Percentiles rank a stretch among this genome's conserved stretches.
Evolutionary conservation across 2,888 invertebrate genomes (phyloP).

Genomic region (Loripinus fragilis): DNA sequence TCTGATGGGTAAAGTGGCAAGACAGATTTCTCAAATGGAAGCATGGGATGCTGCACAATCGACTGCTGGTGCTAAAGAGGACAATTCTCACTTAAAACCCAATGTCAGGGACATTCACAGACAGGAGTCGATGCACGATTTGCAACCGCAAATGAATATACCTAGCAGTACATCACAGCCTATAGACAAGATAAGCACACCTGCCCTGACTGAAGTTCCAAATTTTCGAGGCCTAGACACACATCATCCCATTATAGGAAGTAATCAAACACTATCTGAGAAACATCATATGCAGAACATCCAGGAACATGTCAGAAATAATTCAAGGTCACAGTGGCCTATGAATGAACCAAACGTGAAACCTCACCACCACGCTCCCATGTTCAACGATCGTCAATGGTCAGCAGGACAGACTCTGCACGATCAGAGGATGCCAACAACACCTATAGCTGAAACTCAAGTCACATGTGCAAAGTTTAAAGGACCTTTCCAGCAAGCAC

Average conservation of each 20-base stretch:
- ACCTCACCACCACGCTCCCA: background rate
- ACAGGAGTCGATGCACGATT: background rate
- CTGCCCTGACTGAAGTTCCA: background rate
- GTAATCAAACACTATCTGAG: background rate
- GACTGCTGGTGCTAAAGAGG: too few relatives aligned
- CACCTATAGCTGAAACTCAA: background rate
- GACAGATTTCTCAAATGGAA: background rate
- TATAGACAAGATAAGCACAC: background rate
- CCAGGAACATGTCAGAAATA: background rate
- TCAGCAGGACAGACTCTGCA: background rate
- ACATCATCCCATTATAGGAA: background rate
- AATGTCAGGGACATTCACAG: background rate
- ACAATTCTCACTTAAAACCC: background rate
- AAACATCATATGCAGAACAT: background rate
- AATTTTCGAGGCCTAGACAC: background rate
- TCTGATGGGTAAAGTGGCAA: background rate
- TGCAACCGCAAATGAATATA: background rate
- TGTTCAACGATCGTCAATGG: background rate
- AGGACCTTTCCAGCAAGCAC: background rate
- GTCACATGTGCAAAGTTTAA: background rate
- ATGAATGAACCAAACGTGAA: background rate
- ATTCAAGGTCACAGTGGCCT: background rate
- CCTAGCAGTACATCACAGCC: background rate
- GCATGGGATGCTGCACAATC: background rate
- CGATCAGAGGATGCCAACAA: background rate